Conservation (phyloP, 2,888 invertebrate species). For the Epistrophe grossulariae region DNA sequence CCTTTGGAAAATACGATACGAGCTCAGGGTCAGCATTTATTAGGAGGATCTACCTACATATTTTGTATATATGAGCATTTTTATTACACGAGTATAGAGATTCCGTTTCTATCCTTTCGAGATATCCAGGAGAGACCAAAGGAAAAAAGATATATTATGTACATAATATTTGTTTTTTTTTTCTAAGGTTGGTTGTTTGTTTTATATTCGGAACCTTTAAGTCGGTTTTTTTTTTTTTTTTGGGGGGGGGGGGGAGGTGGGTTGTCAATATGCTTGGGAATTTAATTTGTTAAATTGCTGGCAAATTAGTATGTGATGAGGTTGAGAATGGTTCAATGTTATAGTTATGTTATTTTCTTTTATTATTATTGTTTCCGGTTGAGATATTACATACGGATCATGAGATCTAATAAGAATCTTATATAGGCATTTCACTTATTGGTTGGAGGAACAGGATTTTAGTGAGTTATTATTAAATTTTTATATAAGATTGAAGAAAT, state of each 20-base stretch:
- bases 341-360: constrained; percentile 31
- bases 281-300: constrained; percentile 64
- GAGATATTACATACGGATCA: constrained; percentile 28
- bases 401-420: constrained; percentile 10
- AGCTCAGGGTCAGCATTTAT: constrained; percentile 46
- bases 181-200: neutral
- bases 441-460: neutral
- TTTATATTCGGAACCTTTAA: constrained; percentile 7
- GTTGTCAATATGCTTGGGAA: constrained; percentile 34
- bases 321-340: constrained; percentile 24
- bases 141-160: constrained; percentile 6
- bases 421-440: constrained; percentile 12
- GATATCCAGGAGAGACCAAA: neutral
- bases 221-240: constrained; percentile 3
- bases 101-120: neutral
- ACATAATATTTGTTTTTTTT: neutral
- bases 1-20: constrained; percentile 19
- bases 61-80: constrained; percentile 3
- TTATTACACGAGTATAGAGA: constrained; percentile 26
- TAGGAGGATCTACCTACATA: constrained; percentile 1
- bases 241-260: too few relatives aligned
- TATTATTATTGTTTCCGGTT: constrained; percentile 36
- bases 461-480: constrained; percentile 4
- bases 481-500: neutral
- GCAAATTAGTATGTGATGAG: constrained; percentile 56